phyloP scores from a whole-genome alignment of 2,113 vertebrate genomes.

The Vombatus ursinus region DNA sequence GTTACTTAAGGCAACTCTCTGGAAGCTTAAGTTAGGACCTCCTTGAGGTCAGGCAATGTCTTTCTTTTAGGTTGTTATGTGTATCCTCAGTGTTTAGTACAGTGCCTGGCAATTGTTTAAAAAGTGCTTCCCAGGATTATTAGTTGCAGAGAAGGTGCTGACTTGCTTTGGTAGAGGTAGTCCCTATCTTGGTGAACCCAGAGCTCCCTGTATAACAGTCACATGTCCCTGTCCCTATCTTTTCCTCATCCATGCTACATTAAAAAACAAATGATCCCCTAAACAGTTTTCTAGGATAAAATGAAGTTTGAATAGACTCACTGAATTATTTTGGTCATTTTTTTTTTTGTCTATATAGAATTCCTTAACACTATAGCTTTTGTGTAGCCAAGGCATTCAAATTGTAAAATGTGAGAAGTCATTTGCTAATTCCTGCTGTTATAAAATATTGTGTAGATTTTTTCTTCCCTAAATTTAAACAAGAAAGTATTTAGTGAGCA shows the following conservation, averaged over 20 bases:
- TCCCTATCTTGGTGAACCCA: too few species aligned
- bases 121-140: not conserved
- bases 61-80: not conserved
- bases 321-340: not conserved
- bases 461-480: not conserved
- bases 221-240: not conserved
- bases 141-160: not conserved
- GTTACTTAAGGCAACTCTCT: not conserved
- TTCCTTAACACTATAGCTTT: not conserved
- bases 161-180: not conserved
- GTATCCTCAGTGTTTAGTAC: not conserved
- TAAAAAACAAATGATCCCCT: not conserved
- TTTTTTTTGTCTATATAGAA: not conserved
- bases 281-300: not conserved
- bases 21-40: not conserved
- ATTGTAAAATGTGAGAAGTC: too few species aligned
- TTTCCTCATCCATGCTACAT: not conserved
- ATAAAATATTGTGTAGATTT: not conserved
- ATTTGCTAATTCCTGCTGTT: not conserved
- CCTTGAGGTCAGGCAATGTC: not conserved
- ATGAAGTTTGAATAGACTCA: too few species aligned
- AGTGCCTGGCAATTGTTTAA: not conserved
- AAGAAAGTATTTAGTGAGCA: not conserved
- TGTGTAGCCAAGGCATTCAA: too few species aligned
- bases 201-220: too few species aligned